Percentiles rank a stretch among this genome's conserved stretches.
Conservation (phyloP, 2,888 invertebrate genomes). For the Papilio protenor region DNA sequence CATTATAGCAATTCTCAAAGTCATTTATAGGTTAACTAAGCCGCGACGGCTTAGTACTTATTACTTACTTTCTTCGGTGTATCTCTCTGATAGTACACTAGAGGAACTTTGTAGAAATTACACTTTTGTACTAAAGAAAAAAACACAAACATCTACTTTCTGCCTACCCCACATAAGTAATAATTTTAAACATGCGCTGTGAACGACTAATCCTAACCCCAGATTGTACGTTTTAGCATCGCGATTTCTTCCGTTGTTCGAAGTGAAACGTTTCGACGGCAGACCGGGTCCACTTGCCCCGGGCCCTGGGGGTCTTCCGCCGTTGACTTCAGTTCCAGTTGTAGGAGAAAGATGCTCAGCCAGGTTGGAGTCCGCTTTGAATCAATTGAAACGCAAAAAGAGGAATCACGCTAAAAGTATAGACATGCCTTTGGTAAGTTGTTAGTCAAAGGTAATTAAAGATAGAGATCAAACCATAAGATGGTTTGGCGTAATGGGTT, state of each 20-base stretch:
- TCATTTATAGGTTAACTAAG: not conserved
- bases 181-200: too few species aligned
- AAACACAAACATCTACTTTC: too few species aligned
- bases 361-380: conserved; percentile 87
- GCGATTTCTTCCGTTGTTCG: conserved; percentile 76
- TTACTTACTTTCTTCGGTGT: too few species aligned
- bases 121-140: too few species aligned
- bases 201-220: not conserved
- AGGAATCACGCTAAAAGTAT: conserved; percentile 80
- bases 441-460: not conserved
- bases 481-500: not conserved
- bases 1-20: not conserved
- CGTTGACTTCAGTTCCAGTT: conserved; percentile 70
- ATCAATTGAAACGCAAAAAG: conserved; percentile 85
- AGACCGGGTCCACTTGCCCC: conserved; percentile 57
- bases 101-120: too few species aligned
- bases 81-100: not conserved
- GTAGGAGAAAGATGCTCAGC: conserved; percentile 85
- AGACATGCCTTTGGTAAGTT: conserved; percentile 73
- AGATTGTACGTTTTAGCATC: conserved; percentile 64
- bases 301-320: conserved; percentile 66
- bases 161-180: too few species aligned
- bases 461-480: not conserved
- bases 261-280: conserved; percentile 73
- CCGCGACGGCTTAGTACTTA: too few species aligned